Evolutionary conservation across 2,797 vertebrate species (phyloP).

Genomic region (Perdix hodgsoniae): DNA sequence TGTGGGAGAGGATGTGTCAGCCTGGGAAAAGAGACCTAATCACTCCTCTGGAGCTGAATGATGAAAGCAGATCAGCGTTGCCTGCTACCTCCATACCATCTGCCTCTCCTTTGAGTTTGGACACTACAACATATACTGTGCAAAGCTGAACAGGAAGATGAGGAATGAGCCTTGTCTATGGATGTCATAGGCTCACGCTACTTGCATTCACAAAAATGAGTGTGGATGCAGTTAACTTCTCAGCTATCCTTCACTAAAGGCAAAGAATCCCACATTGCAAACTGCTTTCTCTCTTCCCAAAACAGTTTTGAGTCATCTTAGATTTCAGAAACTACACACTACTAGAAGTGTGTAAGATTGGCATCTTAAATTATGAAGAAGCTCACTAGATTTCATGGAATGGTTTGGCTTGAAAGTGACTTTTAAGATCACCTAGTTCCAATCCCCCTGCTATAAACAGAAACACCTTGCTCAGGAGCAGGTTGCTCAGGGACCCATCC

Average conservation of each 20-base stretch:
- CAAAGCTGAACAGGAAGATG: conserved; percentile 32
- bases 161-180: background rate
- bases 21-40: background rate
- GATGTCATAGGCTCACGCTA: conserved; percentile 40
- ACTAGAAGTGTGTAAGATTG: background rate
- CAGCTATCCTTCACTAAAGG: background rate
- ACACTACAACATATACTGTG: background rate
- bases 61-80: background rate
- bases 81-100: background rate
- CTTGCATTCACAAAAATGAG: conserved; percentile 9
- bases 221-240: conserved; percentile 3
- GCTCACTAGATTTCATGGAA: background rate
- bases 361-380: conserved; percentile 24
- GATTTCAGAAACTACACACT: background rate
- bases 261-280: background rate
- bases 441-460: too few species aligned
- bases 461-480: too few species aligned
- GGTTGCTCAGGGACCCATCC: too few species aligned
- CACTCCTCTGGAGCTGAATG: background rate
- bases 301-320: conserved; percentile 22
- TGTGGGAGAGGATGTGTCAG: background rate
- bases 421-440: too few species aligned
- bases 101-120: background rate
- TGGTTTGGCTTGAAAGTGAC: too few species aligned
- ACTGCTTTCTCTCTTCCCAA: conserved; percentile 28